phyloP scores from a whole-genome alignment of 2,113 vertebrate species.

The Lycaon pictus region DNA sequence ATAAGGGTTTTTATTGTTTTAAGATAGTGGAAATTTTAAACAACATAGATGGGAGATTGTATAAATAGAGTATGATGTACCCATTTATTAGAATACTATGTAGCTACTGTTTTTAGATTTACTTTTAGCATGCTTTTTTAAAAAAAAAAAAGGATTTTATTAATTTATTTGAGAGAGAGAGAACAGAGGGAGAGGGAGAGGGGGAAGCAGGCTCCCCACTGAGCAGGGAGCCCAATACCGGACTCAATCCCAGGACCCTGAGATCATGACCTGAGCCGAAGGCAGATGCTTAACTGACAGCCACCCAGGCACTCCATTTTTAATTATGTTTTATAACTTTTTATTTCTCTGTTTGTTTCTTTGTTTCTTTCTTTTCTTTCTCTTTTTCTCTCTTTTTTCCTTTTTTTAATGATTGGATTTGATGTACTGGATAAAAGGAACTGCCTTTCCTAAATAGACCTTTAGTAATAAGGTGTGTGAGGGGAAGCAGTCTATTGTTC shows the following conservation, averaged over 20 bases:
- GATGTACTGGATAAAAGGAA: background rate
- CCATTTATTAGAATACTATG: background rate
- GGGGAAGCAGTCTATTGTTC: background rate
- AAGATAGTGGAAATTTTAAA: background rate
- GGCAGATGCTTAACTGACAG: too few species aligned
- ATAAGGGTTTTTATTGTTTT: conserved; percentile 7
- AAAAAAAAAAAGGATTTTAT: too few species aligned
- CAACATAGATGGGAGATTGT: background rate
- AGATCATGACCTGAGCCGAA: too few species aligned
- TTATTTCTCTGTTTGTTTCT: background rate
- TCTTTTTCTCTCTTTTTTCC: too few species aligned
- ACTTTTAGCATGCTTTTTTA: background rate
- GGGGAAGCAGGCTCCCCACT: too few species aligned
- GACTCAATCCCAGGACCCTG: too few species aligned
- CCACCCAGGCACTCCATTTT: too few species aligned
- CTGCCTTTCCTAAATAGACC: background rate
- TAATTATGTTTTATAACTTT: background rate
- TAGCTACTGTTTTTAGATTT: background rate
- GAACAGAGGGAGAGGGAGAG: too few species aligned
- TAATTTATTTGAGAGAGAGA: too few species aligned
- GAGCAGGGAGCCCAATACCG: too few species aligned
- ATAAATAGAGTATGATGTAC: background rate
- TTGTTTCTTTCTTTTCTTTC: too few species aligned
- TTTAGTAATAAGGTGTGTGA: background rate
- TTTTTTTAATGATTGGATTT: background rate